Evolutionary conservation across 2,888 invertebrate genomes (phyloP), one percentile per base, ranked within the genome.

Genomic region (Hedya salicella): DNA sequence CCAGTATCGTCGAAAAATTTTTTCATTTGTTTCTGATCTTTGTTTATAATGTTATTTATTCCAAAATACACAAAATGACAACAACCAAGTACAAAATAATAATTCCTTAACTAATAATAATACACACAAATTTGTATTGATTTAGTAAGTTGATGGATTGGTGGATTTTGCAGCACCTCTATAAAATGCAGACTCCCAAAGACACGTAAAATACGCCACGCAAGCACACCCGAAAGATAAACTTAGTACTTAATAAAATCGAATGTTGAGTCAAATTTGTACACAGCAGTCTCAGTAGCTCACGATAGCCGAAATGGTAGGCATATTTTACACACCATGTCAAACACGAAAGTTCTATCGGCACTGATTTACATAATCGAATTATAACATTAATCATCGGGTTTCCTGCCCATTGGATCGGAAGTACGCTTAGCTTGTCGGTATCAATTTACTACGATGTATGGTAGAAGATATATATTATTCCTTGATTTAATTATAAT

Each of bases 281-380:
- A 40, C 40, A n/a, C 30, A 17, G n/a, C n/a, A 19, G 9, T 32
- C 30, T 13, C 54, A 50, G 63, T 63, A 63, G 63, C 42, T 46
- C 19, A 16, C 39, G 40, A 49, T 49, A 49, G 39, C 36, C 30
- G 50, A 61, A 49, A 53, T 40, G 14, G 62, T 57, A 44, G 19
- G 36, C 21, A 14, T 60, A 54, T 60, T 59, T 46, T 65, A 52
- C 16, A 16, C 30, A 39, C 32, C n/a, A 8, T 44, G 65, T 65
- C 59, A 52, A 60, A 60, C 59, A 53, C 52, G 59, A 60, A 63
- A 63, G 46, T 61, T 53, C 46, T 54, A 61, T 61, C 42, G 36
- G 66, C 32, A 54, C 19, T 32, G 16, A 68, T 68, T 68, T 64
- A 60, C 68, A 68, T 68, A 68, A 68, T 65, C 54, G 68, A 59